A percentile compares a stretch with the other conserved stretches of the same genome.
These are phyloP conservation scores for Drosophila grimshawi DNA, from an alignment of 1,140 invertebrate species.

Conservation along the genomic window DNA sequence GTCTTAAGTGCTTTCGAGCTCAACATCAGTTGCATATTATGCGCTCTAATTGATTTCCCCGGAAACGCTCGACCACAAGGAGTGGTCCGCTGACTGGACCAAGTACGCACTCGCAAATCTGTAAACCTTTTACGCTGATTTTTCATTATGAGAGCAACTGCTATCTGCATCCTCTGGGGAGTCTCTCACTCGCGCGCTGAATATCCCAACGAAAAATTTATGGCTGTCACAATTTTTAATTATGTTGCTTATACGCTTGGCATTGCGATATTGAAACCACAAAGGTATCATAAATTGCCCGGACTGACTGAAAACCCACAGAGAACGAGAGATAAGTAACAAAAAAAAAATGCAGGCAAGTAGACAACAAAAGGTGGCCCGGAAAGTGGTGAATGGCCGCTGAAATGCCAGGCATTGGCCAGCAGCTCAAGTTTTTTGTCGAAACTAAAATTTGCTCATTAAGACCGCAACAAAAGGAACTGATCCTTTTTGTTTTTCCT, in stretches of 20 bases:
- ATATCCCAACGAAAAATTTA: conserved; percentile 63
- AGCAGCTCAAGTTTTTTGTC: conserved; percentile 17
- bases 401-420: not conserved
- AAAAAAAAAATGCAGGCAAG: conserved; percentile 8
- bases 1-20: conserved; percentile 35
- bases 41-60: conserved; percentile 72
- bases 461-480: conserved; percentile 71
- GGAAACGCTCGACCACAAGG: conserved; percentile 16
- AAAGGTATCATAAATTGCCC: conserved; percentile 81
- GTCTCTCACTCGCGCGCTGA: too few relatives aligned
- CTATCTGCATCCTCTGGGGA: conserved; percentile 38
- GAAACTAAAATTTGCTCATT: conserved; percentile 68
- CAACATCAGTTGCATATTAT: conserved; percentile 56
- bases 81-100: conserved; percentile 6
- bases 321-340: not conserved
- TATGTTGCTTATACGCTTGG: conserved; percentile 63
- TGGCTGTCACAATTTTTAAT: conserved; percentile 82
- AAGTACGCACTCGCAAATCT: conserved; percentile 11
- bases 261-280: conserved; percentile 80
- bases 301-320: conserved; percentile 6
- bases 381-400: conserved; percentile 21
- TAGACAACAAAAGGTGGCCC: conserved; percentile 31
- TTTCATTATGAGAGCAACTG: conserved; percentile 8
- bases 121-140: conserved; percentile 20
- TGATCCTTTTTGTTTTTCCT: conserved; percentile 2